Percentiles rank a stretch among this genome's conserved stretches.
Evolutionary conservation across 2,888 invertebrate species (phyloP).

Genomic region (Tetropium fuscum): DNA sequence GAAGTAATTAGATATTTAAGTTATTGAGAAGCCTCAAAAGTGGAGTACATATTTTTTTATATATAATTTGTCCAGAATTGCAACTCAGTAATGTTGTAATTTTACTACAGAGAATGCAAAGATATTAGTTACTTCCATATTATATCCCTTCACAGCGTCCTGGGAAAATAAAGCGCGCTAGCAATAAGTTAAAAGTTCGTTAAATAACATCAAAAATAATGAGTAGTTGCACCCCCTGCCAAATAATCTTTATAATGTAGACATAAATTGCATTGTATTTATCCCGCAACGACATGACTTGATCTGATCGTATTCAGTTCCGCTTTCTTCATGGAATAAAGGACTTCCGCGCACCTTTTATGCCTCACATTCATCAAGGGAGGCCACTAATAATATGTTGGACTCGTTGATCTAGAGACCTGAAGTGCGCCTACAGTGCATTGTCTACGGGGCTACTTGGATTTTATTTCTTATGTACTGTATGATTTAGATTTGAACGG

Average conservation of each 20-base stretch:
- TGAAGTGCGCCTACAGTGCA: constrained; percentile 59
- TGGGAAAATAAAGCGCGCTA: constrained; percentile 15
- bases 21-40: no score
- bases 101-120: no score
- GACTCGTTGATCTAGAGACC: constrained; percentile 58
- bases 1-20: no score
- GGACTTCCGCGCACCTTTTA: constrained; percentile 65
- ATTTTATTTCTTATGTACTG: constrained; percentile 47
- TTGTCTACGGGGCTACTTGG: constrained; percentile 54
- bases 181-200: constrained; percentile 52
- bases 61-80: no score
- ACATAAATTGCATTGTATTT: constrained; percentile 48
- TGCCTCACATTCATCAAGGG: constrained; percentile 60
- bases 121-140: no score
- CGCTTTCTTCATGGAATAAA: constrained; percentile 61
- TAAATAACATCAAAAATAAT: constrained; percentile 52
- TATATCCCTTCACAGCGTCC: no score
- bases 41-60: no score
- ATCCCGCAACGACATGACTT: constrained; percentile 61
- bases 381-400: constrained; percentile 63
- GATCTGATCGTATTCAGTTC: constrained; percentile 64
- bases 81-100: no score
- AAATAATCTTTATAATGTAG: constrained; percentile 47
- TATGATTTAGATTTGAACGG: constrained; percentile 31
- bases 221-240: constrained; percentile 56